These are phyloP conservation scores for Astyanax mexicanus DNA, from an alignment of 2,797 vertebrate species.

Conservation along the genomic window DNA sequence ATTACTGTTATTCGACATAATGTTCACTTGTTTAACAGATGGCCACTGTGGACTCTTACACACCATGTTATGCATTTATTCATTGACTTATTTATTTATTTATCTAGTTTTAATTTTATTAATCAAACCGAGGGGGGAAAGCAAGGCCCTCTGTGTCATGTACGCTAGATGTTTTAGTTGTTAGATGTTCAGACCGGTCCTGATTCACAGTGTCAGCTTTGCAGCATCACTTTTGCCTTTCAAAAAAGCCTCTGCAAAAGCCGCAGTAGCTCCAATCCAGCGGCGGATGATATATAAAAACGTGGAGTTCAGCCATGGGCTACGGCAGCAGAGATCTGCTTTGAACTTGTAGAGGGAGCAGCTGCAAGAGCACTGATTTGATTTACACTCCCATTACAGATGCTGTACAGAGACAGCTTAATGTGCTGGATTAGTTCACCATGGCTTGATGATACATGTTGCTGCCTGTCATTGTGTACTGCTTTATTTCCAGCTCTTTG, in stretches of 20 bases:
- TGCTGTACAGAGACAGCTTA: neutral
- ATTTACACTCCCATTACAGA: conserved; percentile 1
- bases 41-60: neutral
- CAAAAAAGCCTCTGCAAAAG: no score
- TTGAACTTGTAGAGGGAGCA: conserved; percentile 13
- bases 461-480: neutral
- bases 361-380: neutral
- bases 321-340: neutral
- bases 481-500: neutral
- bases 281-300: neutral
- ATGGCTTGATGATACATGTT: conserved; percentile 3
- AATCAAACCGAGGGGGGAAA: neutral
- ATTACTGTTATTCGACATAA: neutral
- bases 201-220: neutral
- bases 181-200: neutral
- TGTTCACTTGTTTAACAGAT: conserved; percentile 2
- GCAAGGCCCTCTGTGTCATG: neutral
- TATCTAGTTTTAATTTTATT: no score
- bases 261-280: neutral
- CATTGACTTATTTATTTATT: neutral
- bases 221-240: neutral
- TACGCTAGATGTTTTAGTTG: neutral
- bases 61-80: neutral
- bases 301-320: neutral
- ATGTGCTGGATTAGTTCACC: neutral